Evolutionary conservation across 2,797 vertebrate genomes (phyloP).

Genomic region (Siniperca obscura): DNA sequence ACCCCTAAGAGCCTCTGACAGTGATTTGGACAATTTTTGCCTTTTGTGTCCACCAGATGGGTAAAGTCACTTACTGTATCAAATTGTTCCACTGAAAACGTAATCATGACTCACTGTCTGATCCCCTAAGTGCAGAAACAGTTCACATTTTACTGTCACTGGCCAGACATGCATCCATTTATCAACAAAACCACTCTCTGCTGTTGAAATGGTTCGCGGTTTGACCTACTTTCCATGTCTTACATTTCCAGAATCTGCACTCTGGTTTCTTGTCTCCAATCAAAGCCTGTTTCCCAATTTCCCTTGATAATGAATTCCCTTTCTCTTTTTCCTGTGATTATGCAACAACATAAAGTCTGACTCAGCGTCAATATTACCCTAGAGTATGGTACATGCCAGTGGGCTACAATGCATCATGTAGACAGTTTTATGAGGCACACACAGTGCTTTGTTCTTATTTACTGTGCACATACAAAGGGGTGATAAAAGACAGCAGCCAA

Average conservation of each 20-base stretch:
- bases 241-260: slow-evolving; percentile 42
- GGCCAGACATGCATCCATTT: slow-evolving; percentile 55
- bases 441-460: slow-evolving; percentile 28
- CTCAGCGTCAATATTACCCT: slow-evolving; percentile 1
- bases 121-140: slow-evolving; percentile 56
- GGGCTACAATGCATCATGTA: slow-evolving; percentile 29
- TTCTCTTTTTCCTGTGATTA: slow-evolving; percentile 45
- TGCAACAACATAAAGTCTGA: slow-evolving; percentile 44
- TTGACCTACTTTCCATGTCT: slow-evolving; percentile 72
- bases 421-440: slow-evolving; percentile 64
- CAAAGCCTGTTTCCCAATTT: slow-evolving; percentile 42
- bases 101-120: slow-evolving; percentile 55
- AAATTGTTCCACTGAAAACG: slow-evolving; percentile 23
- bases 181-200: slow-evolving; percentile 56
- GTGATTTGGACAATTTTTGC: slow-evolving; percentile 61
- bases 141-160: slow-evolving; percentile 38
- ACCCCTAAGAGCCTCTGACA: slow-evolving; percentile 37
- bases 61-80: slow-evolving; percentile 44
- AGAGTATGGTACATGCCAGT: slow-evolving; percentile 28
- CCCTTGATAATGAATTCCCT: slow-evolving; percentile 18
- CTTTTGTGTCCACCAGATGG: slow-evolving; percentile 58
- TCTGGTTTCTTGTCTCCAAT: slow-evolving; percentile 8
- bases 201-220: slow-evolving; percentile 56
- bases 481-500: slow-evolving; percentile 46
- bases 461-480: slow-evolving; percentile 38